Percentiles rank a stretch among this genome's conserved stretches.
phyloP scores from a whole-genome alignment of 2,113 vertebrate genomes.

The Pica pica region DNA sequence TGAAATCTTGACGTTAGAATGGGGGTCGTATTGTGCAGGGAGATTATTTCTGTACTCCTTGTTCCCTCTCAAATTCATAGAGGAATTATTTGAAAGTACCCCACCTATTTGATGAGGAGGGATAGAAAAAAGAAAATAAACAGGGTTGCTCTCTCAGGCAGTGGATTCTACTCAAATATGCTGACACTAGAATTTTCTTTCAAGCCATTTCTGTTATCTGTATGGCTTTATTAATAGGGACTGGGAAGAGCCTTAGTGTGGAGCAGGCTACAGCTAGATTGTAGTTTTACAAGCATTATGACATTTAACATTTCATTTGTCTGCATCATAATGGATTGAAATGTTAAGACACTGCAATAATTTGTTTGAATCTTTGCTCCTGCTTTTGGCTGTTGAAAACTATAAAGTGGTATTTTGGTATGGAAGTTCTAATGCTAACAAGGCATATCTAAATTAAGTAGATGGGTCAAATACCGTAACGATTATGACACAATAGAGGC shows the following conservation, averaged over 20 bases:
- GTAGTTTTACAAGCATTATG: neutral
- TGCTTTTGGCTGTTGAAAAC: neutral
- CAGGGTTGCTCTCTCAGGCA: neutral
- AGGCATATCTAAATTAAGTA: neutral
- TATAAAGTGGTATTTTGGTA: neutral
- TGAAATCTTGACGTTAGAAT: neutral
- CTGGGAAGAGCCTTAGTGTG: neutral
- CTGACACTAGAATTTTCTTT: neutral
- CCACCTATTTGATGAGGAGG: neutral
- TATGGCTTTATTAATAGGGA: neutral
- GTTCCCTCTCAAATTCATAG: neutral
- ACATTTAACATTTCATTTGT: neutral
- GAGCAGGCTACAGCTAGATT: neutral
- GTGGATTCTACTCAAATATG: neutral
- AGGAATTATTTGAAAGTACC: neutral
- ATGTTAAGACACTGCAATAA: neutral
- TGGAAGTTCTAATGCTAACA: neutral
- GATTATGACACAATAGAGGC: neutral
- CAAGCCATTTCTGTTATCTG: neutral
- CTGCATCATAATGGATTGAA: neutral
- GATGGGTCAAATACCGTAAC: neutral
- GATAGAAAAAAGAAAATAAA: neutral
- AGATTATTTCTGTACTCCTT: neutral
- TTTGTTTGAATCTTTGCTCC: neutral
- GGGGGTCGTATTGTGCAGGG: neutral